Conservation (phyloP, 2,888 invertebrate genomes). For the Rosalia funebris region DNA sequence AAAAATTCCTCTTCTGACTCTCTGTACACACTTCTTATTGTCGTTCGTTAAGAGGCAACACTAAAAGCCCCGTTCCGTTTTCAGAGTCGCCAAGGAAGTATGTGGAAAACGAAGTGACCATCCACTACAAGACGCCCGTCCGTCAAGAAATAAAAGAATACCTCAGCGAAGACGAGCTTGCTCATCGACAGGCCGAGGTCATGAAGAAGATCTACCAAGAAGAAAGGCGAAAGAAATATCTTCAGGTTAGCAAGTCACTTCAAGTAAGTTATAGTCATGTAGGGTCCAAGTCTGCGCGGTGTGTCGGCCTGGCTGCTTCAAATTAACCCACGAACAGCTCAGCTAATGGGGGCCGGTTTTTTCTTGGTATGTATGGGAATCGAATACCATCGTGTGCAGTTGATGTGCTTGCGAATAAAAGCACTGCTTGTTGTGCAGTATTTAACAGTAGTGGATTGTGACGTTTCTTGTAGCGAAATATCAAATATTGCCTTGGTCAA, state of each 20-base stretch:
- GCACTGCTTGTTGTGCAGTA: too few relatives aligned
- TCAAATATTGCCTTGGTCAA: too few relatives aligned
- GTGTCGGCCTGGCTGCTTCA: conserved; percentile 38
- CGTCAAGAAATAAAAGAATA: conserved; percentile 87
- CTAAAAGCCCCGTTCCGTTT: conserved; percentile 34
- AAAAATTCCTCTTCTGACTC: too few relatives aligned
- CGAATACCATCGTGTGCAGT: too few relatives aligned
- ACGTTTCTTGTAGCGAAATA: too few relatives aligned
- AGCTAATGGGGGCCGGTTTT: conserved; percentile 28
- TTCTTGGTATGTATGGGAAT: too few relatives aligned
- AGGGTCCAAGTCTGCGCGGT: conserved; percentile 36
- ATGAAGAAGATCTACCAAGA: conserved; percentile 92
- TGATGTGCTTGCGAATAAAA: too few relatives aligned
- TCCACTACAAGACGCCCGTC: conserved; percentile 91
- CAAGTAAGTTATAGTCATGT: conserved; percentile 49
- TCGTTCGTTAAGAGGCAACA: too few relatives aligned
- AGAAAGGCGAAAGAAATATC: conserved; percentile 88
- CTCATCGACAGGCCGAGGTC: conserved; percentile 86
- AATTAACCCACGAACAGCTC: conserved; percentile 26
- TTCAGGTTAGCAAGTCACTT: conserved; percentile 71
- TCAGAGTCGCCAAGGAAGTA: conserved; percentile 88
- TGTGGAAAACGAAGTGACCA: conserved; percentile 92
- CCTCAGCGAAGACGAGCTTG: conserved; percentile 89
- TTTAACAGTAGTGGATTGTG: too few relatives aligned
- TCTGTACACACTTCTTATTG: too few relatives aligned